Evolutionary conservation across 2,113 vertebrate genomes (phyloP).

Genomic region (Neofelis nebulosa): DNA sequence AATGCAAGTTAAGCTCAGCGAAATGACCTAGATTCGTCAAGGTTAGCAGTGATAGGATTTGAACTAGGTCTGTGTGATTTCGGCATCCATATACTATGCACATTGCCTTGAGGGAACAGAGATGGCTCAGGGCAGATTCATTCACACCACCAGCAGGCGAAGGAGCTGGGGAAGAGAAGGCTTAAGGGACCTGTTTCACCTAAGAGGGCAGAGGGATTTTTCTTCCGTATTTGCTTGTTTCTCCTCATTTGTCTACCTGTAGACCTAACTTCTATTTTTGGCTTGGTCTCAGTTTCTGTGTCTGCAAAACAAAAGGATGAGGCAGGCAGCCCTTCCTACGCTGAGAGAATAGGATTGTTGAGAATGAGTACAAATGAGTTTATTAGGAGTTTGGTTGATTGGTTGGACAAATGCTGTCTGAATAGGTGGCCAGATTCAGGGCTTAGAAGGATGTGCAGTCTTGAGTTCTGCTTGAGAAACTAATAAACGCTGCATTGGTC

Average conservation of each 20-base stretch:
- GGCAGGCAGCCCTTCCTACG: not conserved
- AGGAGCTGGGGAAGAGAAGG: not conserved
- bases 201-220: not conserved
- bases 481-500: accelerated
- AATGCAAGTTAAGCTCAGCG: not conserved
- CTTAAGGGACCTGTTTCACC: not conserved
- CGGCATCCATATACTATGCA: no score
- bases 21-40: not conserved
- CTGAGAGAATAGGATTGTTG: not conserved
- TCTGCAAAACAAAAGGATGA: not conserved
- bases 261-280: not conserved
- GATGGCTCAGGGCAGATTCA: not conserved
- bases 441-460: not conserved
- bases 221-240: not conserved
- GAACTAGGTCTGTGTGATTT: not conserved
- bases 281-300: not conserved
- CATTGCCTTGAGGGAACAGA: not conserved
- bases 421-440: not conserved
- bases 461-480: not conserved
- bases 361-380: not conserved
- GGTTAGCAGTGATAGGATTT: not conserved
- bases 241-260: not conserved
- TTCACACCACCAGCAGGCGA: not conserved
- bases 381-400: not conserved
- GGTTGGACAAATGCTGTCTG: not conserved